Evolutionary conservation across 2,888 invertebrate species (phyloP).

Genomic region (Syritta pipiens): DNA sequence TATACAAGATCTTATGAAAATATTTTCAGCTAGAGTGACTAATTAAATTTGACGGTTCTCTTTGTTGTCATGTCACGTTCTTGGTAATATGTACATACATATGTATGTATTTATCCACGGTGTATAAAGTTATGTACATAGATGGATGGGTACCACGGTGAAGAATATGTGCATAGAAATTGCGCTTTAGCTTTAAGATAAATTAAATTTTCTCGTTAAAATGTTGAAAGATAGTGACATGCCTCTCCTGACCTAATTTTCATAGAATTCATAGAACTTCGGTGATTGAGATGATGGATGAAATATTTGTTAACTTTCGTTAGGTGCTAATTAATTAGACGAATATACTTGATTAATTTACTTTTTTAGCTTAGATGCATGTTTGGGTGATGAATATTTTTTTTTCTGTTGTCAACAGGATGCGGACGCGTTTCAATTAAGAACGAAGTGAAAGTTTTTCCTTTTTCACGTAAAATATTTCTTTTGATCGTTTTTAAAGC

Average conservation of each 20-base stretch:
- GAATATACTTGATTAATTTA: neutral
- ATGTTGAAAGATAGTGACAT: constrained; percentile 37
- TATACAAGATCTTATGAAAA: neutral
- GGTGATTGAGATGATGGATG: constrained; percentile 53
- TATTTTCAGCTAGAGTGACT: constrained; percentile 16
- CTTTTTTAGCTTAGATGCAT: too few species aligned
- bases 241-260: constrained; percentile 39
- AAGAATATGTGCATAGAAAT: constrained; percentile 7
- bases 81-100: too few species aligned
- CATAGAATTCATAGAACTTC: constrained; percentile 15
- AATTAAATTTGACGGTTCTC: constrained; percentile 15
- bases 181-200: constrained; percentile 28
- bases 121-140: too few species aligned
- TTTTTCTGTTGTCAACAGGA: constrained; percentile 20
- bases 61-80: too few species aligned
- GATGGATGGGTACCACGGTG: too few species aligned
- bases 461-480: too few species aligned
- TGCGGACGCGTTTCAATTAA: too few species aligned
- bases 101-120: too few species aligned
- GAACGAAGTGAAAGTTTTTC: too few species aligned
- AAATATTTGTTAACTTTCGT: constrained; percentile 39
- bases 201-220: constrained; percentile 50
- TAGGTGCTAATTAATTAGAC: constrained; percentile 43
- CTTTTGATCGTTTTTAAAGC: too few species aligned
- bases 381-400: constrained; percentile 2